Base-by-base conservation (phyloP, 2,888 invertebrate species). In the Oegoconia quadripuncta region DNA sequence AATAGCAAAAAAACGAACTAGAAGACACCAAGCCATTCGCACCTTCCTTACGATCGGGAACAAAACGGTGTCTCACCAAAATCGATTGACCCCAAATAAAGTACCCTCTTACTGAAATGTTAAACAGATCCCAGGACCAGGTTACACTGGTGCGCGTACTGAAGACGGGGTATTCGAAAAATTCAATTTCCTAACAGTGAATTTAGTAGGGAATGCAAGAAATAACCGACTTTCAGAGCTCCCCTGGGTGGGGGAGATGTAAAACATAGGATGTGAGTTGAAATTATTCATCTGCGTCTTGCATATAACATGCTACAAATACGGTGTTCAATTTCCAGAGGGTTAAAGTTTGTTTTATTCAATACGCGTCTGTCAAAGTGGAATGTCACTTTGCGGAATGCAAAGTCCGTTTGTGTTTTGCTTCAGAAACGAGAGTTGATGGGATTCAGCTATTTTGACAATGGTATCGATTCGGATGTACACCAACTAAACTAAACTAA, bases 151-250 rank as follows among this genome's bases (percentile, higher is more conserved):
- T 31, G 27, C 39, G 36, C 41, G 42, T 42, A 50, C 42, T 44
- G 58, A 66, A 74, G 72, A 70, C 59, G 68, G 55, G 67, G 77
- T 74, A 81, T 80, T 78, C 72, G 74, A 79, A 80, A 81, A 83
- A 82, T 81, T 82, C 80, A 81, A 82, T 82, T 80, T 78, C 70
- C 78, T 74, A 73, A 76, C 76, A 73, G 76, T 74, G 73, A 80
- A 81, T 81, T 81, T 80, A 77, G 79, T 69, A 56, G 57, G 66
- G 70, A 74, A 74, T 73, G 74, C 74, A 68, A 74, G 76, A 69
- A 78, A 80, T 76, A 80, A 76, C 71, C 66, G 65, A 65, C 62
- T 72, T 62, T 64, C 59, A 62, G 68, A 65, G 60, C 45, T 73
- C 65, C 62, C 70, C 34, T 38, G 71, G 60, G 75, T 69, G 55